phyloP scores from a whole-genome alignment of 2,888 invertebrate species.

The Epinotia demarniana region DNA sequence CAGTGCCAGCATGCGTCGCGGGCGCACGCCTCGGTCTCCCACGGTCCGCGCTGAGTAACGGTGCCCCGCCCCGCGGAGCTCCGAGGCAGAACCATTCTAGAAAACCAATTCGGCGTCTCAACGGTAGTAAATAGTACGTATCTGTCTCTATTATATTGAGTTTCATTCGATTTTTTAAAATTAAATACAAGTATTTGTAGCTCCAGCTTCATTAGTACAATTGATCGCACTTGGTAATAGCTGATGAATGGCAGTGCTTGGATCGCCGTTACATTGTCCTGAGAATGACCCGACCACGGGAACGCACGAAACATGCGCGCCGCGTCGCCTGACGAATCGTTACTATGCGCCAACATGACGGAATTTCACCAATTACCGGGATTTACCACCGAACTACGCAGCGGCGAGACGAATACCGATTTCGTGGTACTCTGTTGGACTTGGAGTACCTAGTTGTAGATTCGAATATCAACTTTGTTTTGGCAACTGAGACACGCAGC shows the following conservation, averaged over 20 bases:
- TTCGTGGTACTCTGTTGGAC: not conserved
- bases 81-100: not conserved
- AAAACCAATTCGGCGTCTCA: not conserved
- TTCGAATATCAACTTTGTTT: not conserved
- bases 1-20: not conserved
- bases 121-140: too few relatives aligned
- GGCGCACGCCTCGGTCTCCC: constrained; percentile 22
- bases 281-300: not conserved
- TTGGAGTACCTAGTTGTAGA: not conserved
- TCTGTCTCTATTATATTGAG: too few relatives aligned
- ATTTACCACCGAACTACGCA: constrained; percentile 16
- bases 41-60: constrained; percentile 30
- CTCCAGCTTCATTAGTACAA: too few relatives aligned
- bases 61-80: not conserved
- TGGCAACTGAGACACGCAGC: not conserved
- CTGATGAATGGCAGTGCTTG: not conserved
- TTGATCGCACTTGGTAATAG: not conserved
- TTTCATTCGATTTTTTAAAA: not conserved
- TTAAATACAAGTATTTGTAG: too few relatives aligned
- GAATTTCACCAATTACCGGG: constrained; percentile 32
- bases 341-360: constrained; percentile 25
- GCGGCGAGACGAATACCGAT: not conserved
- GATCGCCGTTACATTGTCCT: not conserved
- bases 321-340: constrained; percentile 33
- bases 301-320: constrained; percentile 29